Evolutionary conservation across 1,140 invertebrate species (phyloP).

Genomic region (Globodera rostochiensis): DNA sequence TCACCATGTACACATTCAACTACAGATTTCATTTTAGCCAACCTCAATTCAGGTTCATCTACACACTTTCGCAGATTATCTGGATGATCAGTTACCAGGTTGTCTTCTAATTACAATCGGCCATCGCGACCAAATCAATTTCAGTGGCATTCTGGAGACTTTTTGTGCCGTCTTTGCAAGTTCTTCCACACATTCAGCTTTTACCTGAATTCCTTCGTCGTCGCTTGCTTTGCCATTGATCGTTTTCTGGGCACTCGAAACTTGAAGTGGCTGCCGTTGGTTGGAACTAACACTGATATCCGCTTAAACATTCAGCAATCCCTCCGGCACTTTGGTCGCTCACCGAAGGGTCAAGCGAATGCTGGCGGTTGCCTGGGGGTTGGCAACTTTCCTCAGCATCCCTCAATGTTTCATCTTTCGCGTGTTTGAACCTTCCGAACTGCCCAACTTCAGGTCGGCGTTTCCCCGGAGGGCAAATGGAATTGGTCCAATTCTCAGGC

Average conservation of each 20-base stretch:
- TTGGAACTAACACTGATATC: constrained; percentile 14
- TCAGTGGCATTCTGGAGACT: constrained; percentile 63
- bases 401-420: constrained; percentile 59
- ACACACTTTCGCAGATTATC: constrained; percentile 59
- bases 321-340: constrained; percentile 51
- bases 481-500: constrained; percentile 20
- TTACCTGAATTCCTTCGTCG: constrained; percentile 62
- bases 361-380: constrained; percentile 52
- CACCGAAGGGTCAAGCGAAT: constrained; percentile 51
- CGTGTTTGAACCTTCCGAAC: constrained; percentile 55
- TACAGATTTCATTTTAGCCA: background rate
- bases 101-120: background rate
- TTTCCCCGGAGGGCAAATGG: background rate
- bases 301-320: constrained; percentile 32
- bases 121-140: background rate
- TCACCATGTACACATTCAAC: constrained; percentile 43
- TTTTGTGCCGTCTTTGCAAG: constrained; percentile 59
- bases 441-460: constrained; percentile 56
- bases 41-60: constrained; percentile 47
- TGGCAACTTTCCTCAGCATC: constrained; percentile 52
- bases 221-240: constrained; percentile 63
- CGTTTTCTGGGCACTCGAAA: constrained; percentile 60
- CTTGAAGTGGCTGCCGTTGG: constrained; percentile 46
- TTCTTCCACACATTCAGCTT: constrained; percentile 65
- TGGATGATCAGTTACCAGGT: constrained; percentile 62